Conservation (phyloP, 2,113 vertebrate species). For the Spea bombifrons region DNA sequence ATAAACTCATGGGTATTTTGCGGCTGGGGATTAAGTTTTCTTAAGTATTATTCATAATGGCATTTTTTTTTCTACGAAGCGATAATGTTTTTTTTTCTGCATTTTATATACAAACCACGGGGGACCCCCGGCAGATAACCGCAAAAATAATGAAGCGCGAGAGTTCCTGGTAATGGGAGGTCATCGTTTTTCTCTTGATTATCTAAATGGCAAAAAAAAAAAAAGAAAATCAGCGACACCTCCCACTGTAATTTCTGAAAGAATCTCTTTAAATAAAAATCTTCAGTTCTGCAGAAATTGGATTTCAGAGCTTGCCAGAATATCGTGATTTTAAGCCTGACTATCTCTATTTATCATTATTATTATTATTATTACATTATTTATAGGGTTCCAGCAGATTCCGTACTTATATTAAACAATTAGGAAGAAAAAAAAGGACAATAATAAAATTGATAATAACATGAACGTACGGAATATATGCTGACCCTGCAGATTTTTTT, state of each 20-base stretch:
- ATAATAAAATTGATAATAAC: too few relatives aligned
- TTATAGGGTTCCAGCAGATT: too few relatives aligned
- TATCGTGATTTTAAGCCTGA: too few relatives aligned
- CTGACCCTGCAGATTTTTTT: too few relatives aligned
- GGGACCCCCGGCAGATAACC: neutral
- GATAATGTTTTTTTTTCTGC: neutral
- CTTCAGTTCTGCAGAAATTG: too few relatives aligned
- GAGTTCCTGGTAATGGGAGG: neutral
- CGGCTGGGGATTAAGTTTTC: neutral
- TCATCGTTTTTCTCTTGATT: conserved; percentile 6
- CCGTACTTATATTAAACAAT: too few relatives aligned
- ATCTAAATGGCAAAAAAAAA: neutral
- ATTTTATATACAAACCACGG: conserved; percentile 5
- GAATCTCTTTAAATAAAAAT: too few relatives aligned
- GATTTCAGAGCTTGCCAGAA: too few relatives aligned
- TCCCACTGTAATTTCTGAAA: neutral
- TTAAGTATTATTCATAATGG: conserved; percentile 1
- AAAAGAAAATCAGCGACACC: neutral
- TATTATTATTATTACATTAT: too few relatives aligned
- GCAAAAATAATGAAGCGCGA: conserved; percentile 15
- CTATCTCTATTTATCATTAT: too few relatives aligned
- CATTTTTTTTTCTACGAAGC: neutral
- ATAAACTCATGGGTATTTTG: neutral
- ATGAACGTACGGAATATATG: too few relatives aligned
- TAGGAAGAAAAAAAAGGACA: too few relatives aligned